These are phyloP conservation scores for Ptilodon capucinus DNA, from an alignment of 2,888 invertebrate genomes.

Conservation along the genomic window DNA sequence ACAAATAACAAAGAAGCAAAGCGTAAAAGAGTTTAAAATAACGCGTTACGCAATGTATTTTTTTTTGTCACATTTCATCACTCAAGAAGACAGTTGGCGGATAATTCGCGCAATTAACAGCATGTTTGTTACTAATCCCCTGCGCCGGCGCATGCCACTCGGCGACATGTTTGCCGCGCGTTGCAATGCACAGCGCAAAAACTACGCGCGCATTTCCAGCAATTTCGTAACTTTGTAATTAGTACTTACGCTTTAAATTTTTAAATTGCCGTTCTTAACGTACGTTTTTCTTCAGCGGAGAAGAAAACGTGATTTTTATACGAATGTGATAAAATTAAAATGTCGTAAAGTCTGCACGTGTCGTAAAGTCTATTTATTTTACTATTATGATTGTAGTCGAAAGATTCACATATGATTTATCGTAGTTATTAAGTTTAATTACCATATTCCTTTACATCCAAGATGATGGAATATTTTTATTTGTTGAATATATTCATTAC, in stretches of 20 bases:
- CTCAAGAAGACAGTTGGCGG: conserved; percentile 57
- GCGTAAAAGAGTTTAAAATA: conserved; percentile 36
- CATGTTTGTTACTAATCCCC: conserved; percentile 53
- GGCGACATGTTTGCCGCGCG: conserved; percentile 48
- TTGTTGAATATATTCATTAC: too few species aligned
- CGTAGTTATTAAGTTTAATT: too few species aligned
- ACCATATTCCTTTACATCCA: too few species aligned
- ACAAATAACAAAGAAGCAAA: conserved; percentile 16
- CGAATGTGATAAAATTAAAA: neutral
- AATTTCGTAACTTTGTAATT: conserved; percentile 65
- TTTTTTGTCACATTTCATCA: conserved; percentile 71
- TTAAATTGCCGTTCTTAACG: conserved; percentile 23
- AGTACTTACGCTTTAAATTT: conserved; percentile 42
- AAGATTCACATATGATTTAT: too few species aligned
- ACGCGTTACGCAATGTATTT: conserved; percentile 59
- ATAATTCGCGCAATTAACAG: conserved; percentile 69
- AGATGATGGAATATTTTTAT: too few species aligned
- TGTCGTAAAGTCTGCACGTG: neutral
- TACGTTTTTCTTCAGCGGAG: conserved; percentile 18
- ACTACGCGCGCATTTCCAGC: conserved; percentile 53
- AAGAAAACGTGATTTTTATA: conserved; percentile 1
- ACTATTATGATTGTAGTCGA: too few species aligned
- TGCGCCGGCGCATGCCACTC: conserved; percentile 43
- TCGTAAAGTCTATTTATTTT: neutral
- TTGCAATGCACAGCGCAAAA: conserved; percentile 56